Percentiles rank a stretch among this genome's conserved stretches.
phyloP scores from a whole-genome alignment of 2,797 vertebrate genomes.

The Micromesistius poutassou region DNA sequence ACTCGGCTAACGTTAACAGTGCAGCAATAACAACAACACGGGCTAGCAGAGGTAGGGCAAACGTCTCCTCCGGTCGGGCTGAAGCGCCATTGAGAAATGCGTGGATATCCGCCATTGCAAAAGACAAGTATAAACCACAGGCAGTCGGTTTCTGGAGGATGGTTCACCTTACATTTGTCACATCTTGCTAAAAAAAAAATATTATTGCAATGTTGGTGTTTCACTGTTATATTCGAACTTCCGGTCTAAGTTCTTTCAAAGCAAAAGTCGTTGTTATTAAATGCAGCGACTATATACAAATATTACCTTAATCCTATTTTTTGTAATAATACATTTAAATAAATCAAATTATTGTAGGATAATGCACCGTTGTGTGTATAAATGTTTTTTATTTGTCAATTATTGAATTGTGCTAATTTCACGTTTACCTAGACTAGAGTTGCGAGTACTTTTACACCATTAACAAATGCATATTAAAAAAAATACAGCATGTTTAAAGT shows the following conservation, averaged over 20 bases:
- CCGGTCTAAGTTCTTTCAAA: slow-evolving; percentile 13
- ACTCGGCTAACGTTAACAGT: slow-evolving; percentile 29
- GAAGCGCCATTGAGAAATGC: slow-evolving; percentile 6
- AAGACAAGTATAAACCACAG: too few species aligned
- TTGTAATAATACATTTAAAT: too few species aligned
- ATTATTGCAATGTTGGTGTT: background rate
- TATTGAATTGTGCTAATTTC: background rate
- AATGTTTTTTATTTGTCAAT: background rate
- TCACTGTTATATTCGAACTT: slow-evolving; percentile 23
- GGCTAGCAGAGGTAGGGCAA: too few species aligned
- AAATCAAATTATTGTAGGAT: too few species aligned
- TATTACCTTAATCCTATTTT: too few species aligned
- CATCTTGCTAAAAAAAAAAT: background rate
- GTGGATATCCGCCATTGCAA: too few species aligned
- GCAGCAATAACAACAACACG: slow-evolving; percentile 56
- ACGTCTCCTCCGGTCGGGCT: background rate
- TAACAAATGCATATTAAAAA: background rate
- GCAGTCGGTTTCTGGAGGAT: too few species aligned
- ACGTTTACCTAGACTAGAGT: background rate
- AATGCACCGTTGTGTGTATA: too few species aligned
- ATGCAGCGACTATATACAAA: too few species aligned
- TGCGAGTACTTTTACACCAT: background rate
- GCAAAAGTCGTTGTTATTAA: background rate
- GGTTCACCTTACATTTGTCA: background rate
- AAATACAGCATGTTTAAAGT: too few species aligned